Conservation (phyloP, 1,140 invertebrate genomes). For the Oscheius sp. region DNA sequence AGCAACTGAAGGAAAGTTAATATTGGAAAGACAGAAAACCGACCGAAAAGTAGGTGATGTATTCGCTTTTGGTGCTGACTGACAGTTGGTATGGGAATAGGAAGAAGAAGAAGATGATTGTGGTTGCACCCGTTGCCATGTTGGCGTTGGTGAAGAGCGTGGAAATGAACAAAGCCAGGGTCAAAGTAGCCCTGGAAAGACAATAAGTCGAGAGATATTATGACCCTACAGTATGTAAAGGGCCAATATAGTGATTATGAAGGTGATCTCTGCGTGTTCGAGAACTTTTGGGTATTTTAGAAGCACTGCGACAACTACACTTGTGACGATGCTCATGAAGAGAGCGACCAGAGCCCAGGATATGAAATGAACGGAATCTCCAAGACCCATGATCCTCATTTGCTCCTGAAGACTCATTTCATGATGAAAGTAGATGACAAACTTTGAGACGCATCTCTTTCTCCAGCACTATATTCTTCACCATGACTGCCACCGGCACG, state of each 20-base stretch:
- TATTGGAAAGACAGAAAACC: too few species aligned
- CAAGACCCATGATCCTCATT: constrained; percentile 61
- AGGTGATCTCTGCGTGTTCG: too few species aligned
- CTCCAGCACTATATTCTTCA: constrained; percentile 73
- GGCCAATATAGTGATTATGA: too few species aligned
- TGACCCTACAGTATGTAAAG: too few species aligned
- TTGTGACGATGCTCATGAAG: constrained; percentile 51
- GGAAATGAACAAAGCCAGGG: constrained; percentile 49
- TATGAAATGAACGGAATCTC: constrained; percentile 66
- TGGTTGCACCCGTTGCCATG: constrained; percentile 49
- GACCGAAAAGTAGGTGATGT: not conserved
- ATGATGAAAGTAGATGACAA: not conserved
- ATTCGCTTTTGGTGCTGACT: constrained; percentile 20
- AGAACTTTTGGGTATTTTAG: not conserved
- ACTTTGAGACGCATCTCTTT: constrained; percentile 68
- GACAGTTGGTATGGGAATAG: constrained; percentile 55
- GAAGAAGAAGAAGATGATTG: constrained; percentile 50
- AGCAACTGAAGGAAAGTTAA: constrained; percentile 36
- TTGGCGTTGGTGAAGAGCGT: constrained; percentile 55
- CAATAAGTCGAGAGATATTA: too few species aligned
- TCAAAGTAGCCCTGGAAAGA: too few species aligned
- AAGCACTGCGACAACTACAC: not conserved
- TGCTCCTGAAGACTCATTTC: constrained; percentile 59
- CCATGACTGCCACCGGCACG: constrained; percentile 74
- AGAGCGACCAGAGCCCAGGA: constrained; percentile 67